A percentile compares a stretch with the other conserved stretches of the same genome.
Conservation (phyloP, 2,113 vertebrate genomes). For the Gymnorhina tibicen region DNA sequence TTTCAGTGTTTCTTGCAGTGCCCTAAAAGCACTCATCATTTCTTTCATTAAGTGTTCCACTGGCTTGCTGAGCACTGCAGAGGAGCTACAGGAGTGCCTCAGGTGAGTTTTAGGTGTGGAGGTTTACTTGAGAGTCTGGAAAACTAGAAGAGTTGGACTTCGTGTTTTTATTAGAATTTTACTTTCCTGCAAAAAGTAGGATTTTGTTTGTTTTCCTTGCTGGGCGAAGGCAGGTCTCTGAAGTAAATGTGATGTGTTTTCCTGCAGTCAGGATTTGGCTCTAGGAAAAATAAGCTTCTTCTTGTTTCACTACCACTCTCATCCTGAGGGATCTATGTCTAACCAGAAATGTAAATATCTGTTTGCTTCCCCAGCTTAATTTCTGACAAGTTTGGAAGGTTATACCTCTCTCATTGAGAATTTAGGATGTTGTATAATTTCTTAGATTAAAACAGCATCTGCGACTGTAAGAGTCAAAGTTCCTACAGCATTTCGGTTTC, state of each 20-base stretch:
- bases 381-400: neutral
- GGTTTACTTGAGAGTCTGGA: neutral
- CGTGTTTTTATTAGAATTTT: neutral
- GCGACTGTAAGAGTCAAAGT: neutral
- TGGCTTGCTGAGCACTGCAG: neutral
- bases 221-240: neutral
- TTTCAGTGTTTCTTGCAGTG: neutral
- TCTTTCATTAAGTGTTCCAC: neutral
- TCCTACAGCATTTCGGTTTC: neutral
- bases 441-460: neutral
- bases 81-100: neutral
- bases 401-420: neutral
- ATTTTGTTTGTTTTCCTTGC: neutral
- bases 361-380: neutral
- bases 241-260: neutral
- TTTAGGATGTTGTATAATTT: neutral
- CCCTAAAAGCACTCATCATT: neutral
- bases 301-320: neutral
- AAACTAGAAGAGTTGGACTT: neutral
- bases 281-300: neutral
- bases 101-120: neutral
- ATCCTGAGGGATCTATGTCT: neutral
- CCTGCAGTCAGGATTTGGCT: neutral
- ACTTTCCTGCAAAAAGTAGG: neutral
- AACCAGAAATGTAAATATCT: neutral